phyloP scores from a whole-genome alignment of 2,113 vertebrate species.

The Melanerpes aurifrons region DNA sequence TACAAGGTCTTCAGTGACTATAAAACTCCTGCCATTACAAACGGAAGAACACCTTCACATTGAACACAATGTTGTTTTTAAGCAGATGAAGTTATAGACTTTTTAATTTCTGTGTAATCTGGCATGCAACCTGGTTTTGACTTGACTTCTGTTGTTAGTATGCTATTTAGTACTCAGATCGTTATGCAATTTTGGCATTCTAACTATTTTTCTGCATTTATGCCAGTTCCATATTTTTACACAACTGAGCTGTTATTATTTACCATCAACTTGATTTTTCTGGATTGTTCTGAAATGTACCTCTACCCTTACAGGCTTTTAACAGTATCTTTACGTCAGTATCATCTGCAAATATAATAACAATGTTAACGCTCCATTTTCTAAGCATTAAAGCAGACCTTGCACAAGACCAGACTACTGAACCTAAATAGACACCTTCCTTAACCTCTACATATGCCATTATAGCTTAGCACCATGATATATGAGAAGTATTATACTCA shows the following conservation, averaged over 20 bases:
- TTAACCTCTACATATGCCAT: background rate
- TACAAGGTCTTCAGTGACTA: background rate
- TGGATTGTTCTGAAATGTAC: background rate
- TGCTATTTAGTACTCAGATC: background rate
- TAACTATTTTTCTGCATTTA: background rate
- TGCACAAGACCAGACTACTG: background rate
- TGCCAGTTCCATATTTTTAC: background rate
- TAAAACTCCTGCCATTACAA: background rate
- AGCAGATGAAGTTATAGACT: background rate
- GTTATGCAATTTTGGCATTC: background rate
- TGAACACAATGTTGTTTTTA: background rate
- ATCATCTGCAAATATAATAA: conserved; percentile 1
- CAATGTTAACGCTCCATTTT: background rate
- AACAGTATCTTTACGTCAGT: background rate
- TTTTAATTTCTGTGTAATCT: background rate
- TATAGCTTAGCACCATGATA: background rate
- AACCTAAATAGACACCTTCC: background rate
- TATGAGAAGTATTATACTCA: background rate
- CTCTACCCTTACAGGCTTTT: background rate
- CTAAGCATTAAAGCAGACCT: background rate
- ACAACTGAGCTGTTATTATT: background rate
- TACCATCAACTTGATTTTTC: background rate
- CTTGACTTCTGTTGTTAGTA: background rate
- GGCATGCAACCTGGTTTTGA: background rate
- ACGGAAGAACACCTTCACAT: background rate